Evolutionary conservation across 2,888 invertebrate genomes (phyloP).

Genomic region (Trissolcus brochymenae): DNA sequence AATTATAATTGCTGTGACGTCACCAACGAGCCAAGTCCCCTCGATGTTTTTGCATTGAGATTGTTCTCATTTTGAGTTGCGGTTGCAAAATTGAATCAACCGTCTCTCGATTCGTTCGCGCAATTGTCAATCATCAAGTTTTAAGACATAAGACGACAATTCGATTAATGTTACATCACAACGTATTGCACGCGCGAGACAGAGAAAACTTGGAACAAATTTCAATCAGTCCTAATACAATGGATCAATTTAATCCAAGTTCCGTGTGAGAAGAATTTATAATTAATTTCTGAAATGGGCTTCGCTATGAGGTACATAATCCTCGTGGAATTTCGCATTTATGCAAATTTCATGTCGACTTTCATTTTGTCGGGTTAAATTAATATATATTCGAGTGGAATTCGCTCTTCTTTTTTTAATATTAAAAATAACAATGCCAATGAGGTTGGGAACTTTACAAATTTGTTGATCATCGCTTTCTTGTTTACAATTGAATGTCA

Average conservation of each 20-base stretch:
- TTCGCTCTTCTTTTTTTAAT: not conserved
- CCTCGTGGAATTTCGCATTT: not conserved
- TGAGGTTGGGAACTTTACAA: not conserved
- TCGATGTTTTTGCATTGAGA: not conserved
- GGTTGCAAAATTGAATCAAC: too few species aligned
- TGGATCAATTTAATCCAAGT: constrained; percentile 13
- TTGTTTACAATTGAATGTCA: not conserved
- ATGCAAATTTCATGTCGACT: too few species aligned
- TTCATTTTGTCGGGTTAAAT: too few species aligned
- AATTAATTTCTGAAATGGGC: constrained; percentile 10
- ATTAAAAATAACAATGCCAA: not conserved
- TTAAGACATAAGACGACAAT: constrained; percentile 5
- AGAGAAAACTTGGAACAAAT: constrained; percentile 17
- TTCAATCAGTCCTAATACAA: constrained; percentile 22
- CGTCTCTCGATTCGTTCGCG: not conserved
- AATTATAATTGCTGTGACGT: not conserved
- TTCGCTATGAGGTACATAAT: not conserved
- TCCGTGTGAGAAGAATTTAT: constrained; percentile 15
- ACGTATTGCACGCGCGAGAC: not conserved
- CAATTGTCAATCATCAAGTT: constrained; percentile 5
- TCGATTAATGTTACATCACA: constrained; percentile 13
- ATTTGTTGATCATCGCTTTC: not conserved
- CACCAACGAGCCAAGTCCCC: not conserved
- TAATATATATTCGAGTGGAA: too few species aligned
- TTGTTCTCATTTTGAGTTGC: not conserved